Percentiles rank a stretch among this genome's conserved stretches.
phyloP scores from a whole-genome alignment of 2,797 vertebrate species.

The Geotrypetes seraphini region DNA sequence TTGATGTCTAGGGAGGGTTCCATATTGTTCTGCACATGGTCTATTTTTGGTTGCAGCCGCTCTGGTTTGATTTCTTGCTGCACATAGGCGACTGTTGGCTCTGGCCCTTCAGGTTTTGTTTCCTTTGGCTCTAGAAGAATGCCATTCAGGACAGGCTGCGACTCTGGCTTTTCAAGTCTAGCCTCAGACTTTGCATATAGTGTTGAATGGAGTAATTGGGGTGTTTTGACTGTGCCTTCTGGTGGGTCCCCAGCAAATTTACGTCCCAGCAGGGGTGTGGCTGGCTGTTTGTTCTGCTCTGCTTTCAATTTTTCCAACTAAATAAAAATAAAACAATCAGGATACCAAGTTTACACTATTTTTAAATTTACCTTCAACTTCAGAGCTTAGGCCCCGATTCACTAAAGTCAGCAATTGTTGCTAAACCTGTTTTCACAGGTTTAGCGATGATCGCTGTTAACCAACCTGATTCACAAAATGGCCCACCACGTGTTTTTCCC shows the following conservation, averaged over 20 bases:
- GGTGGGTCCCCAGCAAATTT: constrained; percentile 79
- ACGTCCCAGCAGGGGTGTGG: constrained; percentile 78
- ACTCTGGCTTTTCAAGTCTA: constrained; percentile 40
- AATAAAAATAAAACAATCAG: not conserved
- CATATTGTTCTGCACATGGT: constrained; percentile 57
- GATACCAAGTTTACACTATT: too few species aligned
- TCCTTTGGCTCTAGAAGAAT: constrained; percentile 41
- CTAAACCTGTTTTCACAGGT: too few species aligned
- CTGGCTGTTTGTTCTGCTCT: constrained; percentile 76
- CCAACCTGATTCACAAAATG: too few species aligned
- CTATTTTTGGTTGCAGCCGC: constrained; percentile 71
- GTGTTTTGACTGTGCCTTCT: constrained; percentile 50
- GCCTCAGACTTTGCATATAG: constrained; percentile 65
- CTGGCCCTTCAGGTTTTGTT: constrained; percentile 37
- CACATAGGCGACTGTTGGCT: constrained; percentile 59
- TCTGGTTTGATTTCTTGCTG: constrained; percentile 76
- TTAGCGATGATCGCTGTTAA: too few species aligned
- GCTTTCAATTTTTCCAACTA: constrained; percentile 85
- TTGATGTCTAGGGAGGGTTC: constrained; percentile 43
- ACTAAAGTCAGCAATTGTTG: too few species aligned
- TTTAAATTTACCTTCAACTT: too few species aligned
- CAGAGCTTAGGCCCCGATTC: too few species aligned
- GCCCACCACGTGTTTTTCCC: too few species aligned
- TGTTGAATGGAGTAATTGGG: constrained; percentile 57
- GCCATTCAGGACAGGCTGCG: constrained; percentile 31